Evolutionary conservation across 2,888 invertebrate genomes (phyloP).

Genomic region (Orthosia gracilis): DNA sequence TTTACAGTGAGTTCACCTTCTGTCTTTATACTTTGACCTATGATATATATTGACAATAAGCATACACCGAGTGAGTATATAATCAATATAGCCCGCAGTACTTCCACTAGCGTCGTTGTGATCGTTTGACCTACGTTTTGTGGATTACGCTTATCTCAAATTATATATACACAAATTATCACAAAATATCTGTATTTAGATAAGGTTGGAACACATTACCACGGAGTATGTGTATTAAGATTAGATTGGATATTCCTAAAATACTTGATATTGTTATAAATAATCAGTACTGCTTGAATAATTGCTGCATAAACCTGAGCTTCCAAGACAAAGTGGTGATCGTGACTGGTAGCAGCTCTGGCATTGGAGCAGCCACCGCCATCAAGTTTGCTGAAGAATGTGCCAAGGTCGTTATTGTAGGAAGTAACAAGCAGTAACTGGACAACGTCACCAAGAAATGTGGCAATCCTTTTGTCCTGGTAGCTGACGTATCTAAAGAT

Average conservation of each 20-base stretch:
- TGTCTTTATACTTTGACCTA: not conserved
- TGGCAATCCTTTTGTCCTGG: conserved; percentile 27
- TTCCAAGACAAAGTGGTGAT: conserved; percentile 69
- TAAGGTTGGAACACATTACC: not conserved
- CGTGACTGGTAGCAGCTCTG: conserved; percentile 70
- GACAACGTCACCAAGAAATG: conserved; percentile 31
- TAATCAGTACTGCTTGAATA: not conserved
- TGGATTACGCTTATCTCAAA: not conserved
- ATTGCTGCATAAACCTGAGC: conserved; percentile 55
- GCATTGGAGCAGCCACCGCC: conserved; percentile 69
- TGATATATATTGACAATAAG: not conserved
- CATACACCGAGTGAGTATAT: not conserved
- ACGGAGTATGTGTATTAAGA: too few relatives aligned
- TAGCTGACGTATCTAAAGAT: conserved; percentile 40
- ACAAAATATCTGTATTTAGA: not conserved
- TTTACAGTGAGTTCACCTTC: not conserved
- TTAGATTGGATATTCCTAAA: not conserved
- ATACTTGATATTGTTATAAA: not conserved
- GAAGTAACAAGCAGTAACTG: conserved; percentile 60
- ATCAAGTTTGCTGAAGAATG: conserved; percentile 60
- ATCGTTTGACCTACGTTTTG: not conserved
- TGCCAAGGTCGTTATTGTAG: conserved; percentile 65
- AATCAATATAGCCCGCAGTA: not conserved
- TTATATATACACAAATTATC: not conserved
- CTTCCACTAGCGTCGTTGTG: not conserved